A percentile compares a stretch with the other conserved stretches of the same genome.
Conservation (phyloP, 2,888 invertebrate genomes). For the Dryobota labecula region DNA sequence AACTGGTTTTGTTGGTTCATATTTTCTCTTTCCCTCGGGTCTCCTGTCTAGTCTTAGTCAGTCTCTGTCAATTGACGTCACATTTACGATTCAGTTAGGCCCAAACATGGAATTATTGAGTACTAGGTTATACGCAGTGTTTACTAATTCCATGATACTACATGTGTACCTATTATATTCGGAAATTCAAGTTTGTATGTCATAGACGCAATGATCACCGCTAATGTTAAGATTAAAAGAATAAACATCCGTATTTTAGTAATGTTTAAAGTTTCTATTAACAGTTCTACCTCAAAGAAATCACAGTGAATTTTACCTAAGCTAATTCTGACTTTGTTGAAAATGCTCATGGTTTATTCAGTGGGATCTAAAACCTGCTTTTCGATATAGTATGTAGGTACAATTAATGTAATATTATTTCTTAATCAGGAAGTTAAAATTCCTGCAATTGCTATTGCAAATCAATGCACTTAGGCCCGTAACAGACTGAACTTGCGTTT, state of each 20-base stretch:
- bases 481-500: not conserved
- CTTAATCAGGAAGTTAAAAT: conserved; percentile 14
- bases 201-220: conserved; percentile 26
- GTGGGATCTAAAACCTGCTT: not conserved
- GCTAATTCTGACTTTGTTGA: not conserved
- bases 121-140: not conserved
- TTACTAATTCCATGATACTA: not conserved
- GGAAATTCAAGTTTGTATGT: conserved; percentile 24
- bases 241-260: conserved; percentile 58
- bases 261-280: conserved; percentile 49
- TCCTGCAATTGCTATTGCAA: not conserved
- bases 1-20: not conserved
- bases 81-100: not conserved
- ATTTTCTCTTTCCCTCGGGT: not conserved
- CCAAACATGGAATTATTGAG: not conserved
- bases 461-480: not conserved
- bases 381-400: not conserved
- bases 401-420: conserved; percentile 11
- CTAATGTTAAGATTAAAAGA: conserved; percentile 36
- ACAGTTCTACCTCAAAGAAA: conserved; percentile 23
- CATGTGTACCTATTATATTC: not conserved
- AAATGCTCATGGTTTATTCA: conserved; percentile 1
- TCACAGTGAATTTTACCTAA: conserved; percentile 18
- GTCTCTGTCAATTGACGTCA: conserved; percentile 1
- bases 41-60: not conserved